Evolutionary conservation across 1,140 invertebrate species (phyloP).

Genomic region (Zelostemma sp.): DNA sequence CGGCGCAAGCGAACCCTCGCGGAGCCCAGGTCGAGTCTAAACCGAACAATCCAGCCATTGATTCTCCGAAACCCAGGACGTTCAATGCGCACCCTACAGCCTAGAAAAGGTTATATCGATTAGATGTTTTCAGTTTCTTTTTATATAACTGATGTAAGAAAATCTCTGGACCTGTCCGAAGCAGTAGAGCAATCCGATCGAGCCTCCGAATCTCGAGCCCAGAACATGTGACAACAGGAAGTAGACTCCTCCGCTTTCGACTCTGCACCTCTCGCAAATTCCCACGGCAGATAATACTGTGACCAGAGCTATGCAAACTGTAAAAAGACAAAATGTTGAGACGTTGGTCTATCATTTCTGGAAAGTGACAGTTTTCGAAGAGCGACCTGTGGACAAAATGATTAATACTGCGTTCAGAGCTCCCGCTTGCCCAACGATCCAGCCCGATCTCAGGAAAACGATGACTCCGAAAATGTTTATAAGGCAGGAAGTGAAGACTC

Average conservation of each 20-base stretch:
- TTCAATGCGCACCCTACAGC: slow-evolving; percentile 95
- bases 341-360: too few species aligned
- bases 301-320: slow-evolving; percentile 88
- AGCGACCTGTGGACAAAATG: slow-evolving; percentile 82
- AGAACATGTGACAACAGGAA: slow-evolving; percentile 94
- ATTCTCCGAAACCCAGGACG: slow-evolving; percentile 94
- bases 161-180: slow-evolving; percentile 95
- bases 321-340: slow-evolving; percentile 46
- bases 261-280: slow-evolving; percentile 93
- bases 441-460: slow-evolving; percentile 94
- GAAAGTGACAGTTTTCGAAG: too few species aligned
- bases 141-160: too few species aligned
- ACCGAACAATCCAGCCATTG: slow-evolving; percentile 87
- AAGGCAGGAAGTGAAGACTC: slow-evolving; percentile 93
- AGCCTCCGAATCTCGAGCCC: slow-evolving; percentile 91
- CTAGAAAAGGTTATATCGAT: too few species aligned
- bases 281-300: slow-evolving; percentile 94
- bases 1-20: slow-evolving; percentile 83
- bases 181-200: slow-evolving; percentile 93
- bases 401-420: slow-evolving; percentile 89
- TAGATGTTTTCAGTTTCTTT: too few species aligned
- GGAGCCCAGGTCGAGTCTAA: slow-evolving; percentile 82
- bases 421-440: slow-evolving; percentile 97
- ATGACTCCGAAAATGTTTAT: slow-evolving; percentile 98
- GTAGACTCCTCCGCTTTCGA: slow-evolving; percentile 96